phyloP scores from a whole-genome alignment of 2,888 invertebrate genomes.

The Cerastoderma edule region DNA sequence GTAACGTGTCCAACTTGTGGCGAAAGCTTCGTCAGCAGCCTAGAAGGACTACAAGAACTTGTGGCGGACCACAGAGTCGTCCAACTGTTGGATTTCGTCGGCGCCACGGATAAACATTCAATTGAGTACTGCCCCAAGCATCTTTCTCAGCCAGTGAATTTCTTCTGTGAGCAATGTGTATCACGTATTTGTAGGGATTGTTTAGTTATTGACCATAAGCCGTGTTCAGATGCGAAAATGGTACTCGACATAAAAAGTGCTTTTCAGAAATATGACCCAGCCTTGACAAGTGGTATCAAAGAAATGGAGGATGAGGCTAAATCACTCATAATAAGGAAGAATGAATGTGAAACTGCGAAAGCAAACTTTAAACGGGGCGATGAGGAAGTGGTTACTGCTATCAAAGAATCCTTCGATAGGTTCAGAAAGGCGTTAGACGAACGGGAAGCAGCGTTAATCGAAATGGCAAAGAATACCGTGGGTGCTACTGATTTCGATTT shows the following conservation, averaged over 20 bases:
- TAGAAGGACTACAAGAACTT: constrained; percentile 70
- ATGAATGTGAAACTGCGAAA: constrained; percentile 64
- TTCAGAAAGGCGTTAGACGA: constrained; percentile 69
- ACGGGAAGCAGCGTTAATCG: constrained; percentile 72
- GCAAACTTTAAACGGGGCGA: constrained; percentile 62
- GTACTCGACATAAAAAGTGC: constrained; percentile 77
- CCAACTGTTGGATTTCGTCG: constrained; percentile 78
- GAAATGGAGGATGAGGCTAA: constrained; percentile 71
- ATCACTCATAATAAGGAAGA: constrained; percentile 65
- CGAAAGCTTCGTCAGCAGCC: constrained; percentile 70
- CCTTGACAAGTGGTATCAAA: constrained; percentile 68
- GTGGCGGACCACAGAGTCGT: constrained; percentile 76
- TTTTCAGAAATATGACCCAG: constrained; percentile 70
- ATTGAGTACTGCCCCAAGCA: constrained; percentile 77
- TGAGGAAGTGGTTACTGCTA: constrained; percentile 63
- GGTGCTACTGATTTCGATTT: constrained; percentile 66
- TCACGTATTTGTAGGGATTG: constrained; percentile 76
- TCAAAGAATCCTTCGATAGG: constrained; percentile 69
- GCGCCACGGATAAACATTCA: constrained; percentile 72
- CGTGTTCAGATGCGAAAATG: constrained; percentile 65
- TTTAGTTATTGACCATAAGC: constrained; percentile 76
- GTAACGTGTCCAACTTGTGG: constrained; percentile 74
- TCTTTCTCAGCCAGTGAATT: constrained; percentile 74
- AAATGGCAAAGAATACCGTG: constrained; percentile 61
- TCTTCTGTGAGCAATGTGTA: constrained; percentile 78